Conservation (phyloP, 2,797 vertebrate species). For the Tangara arthus region DNA sequence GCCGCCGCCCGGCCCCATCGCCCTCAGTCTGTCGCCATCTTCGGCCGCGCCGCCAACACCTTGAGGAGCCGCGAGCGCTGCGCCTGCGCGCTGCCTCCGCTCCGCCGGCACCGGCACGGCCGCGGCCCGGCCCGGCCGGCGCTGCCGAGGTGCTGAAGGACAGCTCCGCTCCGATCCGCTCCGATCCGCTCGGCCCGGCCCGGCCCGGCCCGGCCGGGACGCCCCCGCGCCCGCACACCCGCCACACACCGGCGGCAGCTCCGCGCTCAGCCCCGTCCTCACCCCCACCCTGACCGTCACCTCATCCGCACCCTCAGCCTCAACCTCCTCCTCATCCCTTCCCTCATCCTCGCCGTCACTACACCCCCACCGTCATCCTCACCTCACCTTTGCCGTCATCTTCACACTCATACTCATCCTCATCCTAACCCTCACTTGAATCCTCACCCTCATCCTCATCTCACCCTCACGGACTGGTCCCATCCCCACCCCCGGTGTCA, state of each 20-base stretch:
- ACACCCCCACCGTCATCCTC: background rate
- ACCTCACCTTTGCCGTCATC: background rate
- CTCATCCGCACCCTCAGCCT: background rate
- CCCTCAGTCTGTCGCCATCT: conserved; percentile 83
- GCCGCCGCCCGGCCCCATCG: conserved; percentile 12
- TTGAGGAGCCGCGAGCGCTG: conserved; percentile 68
- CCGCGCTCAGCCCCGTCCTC: background rate
- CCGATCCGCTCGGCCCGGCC: too few species aligned
- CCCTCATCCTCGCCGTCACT: background rate
- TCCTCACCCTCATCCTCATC: background rate
- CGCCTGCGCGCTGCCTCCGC: conserved; percentile 53
- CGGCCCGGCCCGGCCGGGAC: background rate
- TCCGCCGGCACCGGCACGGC: background rate
- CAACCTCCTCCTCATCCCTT: background rate
- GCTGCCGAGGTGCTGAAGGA: conserved; percentile 60
- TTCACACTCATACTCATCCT: background rate
- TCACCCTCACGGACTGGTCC: background rate
- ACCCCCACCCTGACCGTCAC: background rate
- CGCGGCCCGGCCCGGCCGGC: background rate
- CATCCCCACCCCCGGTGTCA: background rate
- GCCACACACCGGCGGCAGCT: background rate
- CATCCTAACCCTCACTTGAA: background rate
- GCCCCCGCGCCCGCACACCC: background rate
- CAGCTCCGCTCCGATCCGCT: background rate
- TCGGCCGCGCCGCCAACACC: conserved; percentile 81